Base-by-base conservation (phyloP, 1,140 invertebrate species). In the Ceratosolen fusciceps region DNA sequence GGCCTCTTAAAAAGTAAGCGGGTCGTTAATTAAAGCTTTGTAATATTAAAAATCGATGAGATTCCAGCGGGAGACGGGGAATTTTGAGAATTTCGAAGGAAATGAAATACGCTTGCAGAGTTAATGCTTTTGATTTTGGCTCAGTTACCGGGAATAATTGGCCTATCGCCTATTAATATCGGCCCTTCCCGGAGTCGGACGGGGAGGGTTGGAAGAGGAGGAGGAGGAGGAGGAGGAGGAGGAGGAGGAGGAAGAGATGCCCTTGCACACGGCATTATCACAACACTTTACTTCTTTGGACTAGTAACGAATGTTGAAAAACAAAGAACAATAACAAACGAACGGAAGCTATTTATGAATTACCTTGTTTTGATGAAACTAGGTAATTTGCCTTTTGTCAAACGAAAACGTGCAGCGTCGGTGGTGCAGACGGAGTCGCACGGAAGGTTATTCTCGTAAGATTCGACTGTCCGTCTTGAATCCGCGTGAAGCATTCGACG, bases 121-220 rank as follows among this genome's bases (percentile, higher is more conserved):
- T n/a, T 29, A 74, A 19, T 26, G 71, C 54, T 60, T 74, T 74
- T 37, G 56, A 74, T 62, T 47, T 62, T 24, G 56, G 39, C 43
- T 62, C 54, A 34, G 52, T 37, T 29, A 49, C 56, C 24, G 14
- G 31, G 37, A 47, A 74, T 74, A 62, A 74, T 74, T 60, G 62
- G 47, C 56, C 34, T 26, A 9, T n/a, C 10, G 9, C n/a, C 21
- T n/a, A n/a, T 73, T 58, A n/a, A n/a, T n/a, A n/a, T n/a, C n/a
- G n/a, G n/a, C 29, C 24, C 68, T 5, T 3, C 26, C 3, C 47
- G 68, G 3, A 73, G 31, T 52, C 16, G 8, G 1, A 21, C 2
- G 5, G n/a, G 16, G 21, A 7, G n/a, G n/a, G n/a, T n/a, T n/a
- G 68, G 3, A 73, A 21, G 10, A 7, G 8, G 1, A 21, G 1